Evolutionary conservation across 1,140 invertebrate genomes (phyloP).

Genomic region (Linepithema humile): DNA sequence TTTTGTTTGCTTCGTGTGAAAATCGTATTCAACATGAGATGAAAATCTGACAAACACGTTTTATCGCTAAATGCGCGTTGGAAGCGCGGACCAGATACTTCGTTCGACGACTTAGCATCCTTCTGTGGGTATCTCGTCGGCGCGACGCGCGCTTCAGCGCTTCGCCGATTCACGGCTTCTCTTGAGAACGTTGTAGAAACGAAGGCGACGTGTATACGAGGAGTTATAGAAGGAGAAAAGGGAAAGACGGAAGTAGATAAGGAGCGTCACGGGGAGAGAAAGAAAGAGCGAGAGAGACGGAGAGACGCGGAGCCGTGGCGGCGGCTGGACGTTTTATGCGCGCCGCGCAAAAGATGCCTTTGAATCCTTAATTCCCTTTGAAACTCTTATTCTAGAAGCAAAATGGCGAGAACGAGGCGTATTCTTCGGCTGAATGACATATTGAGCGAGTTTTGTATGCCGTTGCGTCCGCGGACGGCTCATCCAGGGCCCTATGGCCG

Average conservation of each 20-base stretch:
- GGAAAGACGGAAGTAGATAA: constrained; percentile 54
- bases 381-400: constrained; percentile 84
- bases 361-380: constrained; percentile 85
- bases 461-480: constrained; percentile 78
- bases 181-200: constrained; percentile 51
- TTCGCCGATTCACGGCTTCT: constrained; percentile 22
- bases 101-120: constrained; percentile 38
- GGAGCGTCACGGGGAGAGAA: constrained; percentile 12
- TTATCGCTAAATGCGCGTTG: background rate
- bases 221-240: constrained; percentile 48
- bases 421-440: constrained; percentile 85
- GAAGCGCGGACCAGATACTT: constrained; percentile 5
- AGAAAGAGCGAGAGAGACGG: constrained; percentile 22
- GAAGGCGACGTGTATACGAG: constrained; percentile 41
- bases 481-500: constrained; percentile 75
- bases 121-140: constrained; percentile 2
- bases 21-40: background rate
- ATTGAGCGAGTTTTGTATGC: constrained; percentile 85
- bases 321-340: constrained; percentile 80
- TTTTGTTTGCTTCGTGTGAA: background rate
- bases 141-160: constrained; percentile 44
- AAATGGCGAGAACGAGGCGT: constrained; percentile 83
- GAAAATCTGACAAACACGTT: constrained; percentile 1
- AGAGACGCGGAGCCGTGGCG: constrained; percentile 63
- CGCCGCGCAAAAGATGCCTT: constrained; percentile 83